phyloP scores from a whole-genome alignment of 1,140 invertebrate genomes.

The Drosophila elegans region DNA sequence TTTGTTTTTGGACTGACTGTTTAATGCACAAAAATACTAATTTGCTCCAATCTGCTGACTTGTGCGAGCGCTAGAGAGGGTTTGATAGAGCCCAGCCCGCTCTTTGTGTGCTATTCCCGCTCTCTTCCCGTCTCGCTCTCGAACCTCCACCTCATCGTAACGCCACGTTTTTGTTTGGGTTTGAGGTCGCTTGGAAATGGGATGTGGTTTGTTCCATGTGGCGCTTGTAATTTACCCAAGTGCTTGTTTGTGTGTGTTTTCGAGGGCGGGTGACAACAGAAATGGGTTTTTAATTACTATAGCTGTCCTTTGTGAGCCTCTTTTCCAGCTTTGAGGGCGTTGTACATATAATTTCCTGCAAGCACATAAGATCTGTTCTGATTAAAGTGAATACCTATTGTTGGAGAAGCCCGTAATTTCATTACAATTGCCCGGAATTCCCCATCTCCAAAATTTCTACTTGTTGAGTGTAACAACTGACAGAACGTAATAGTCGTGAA shows the following conservation, averaged over 20 bases:
- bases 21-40: slow-evolving; percentile 33
- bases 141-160: slow-evolving; percentile 3
- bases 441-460: slow-evolving; percentile 8
- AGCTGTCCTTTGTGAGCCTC: slow-evolving; percentile 49
- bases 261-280: slow-evolving; percentile 36
- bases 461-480: slow-evolving; percentile 1
- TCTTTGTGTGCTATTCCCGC: slow-evolving; percentile 7
- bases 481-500: background rate
- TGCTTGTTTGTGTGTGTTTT: slow-evolving; percentile 15
- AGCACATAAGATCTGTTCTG: slow-evolving; percentile 56
- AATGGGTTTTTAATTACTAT: slow-evolving; percentile 69
- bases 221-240: slow-evolving; percentile 42
- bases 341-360: slow-evolving; percentile 41
- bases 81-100: background rate
- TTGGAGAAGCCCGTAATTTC: slow-evolving; percentile 12
- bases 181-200: slow-evolving; percentile 48
- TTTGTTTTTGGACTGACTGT: slow-evolving; percentile 19
- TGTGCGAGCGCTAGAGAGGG: slow-evolving; percentile 3
- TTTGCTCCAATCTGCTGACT: slow-evolving; percentile 21
- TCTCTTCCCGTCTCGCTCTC: slow-evolving; percentile 1
- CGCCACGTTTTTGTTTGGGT: slow-evolving; percentile 53
- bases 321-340: slow-evolving; percentile 38
- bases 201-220: slow-evolving; percentile 27
- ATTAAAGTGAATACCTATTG: slow-evolving; percentile 36
- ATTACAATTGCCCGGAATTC: slow-evolving; percentile 31